phyloP scores from a whole-genome alignment of 1,140 invertebrate genomes.

The Drosophila persimilis region DNA sequence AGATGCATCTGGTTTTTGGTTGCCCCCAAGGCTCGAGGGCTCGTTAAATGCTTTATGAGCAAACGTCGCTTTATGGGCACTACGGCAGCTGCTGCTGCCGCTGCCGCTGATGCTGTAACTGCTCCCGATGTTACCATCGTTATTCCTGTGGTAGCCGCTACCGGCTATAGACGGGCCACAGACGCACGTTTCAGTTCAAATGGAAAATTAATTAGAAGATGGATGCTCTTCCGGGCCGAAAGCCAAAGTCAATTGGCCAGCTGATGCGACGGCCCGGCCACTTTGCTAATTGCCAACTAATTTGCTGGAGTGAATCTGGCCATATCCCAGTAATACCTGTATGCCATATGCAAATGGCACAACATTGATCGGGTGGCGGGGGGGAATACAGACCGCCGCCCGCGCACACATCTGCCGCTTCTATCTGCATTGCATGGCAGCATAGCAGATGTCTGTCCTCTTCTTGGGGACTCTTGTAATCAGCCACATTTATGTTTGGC shows the following conservation, averaged over 20 bases:
- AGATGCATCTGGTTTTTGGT: constrained; percentile 33
- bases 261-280: constrained; percentile 34
- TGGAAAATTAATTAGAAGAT: constrained; percentile 50
- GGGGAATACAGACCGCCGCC: background rate
- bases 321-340: constrained; percentile 8
- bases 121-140: background rate
- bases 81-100: constrained; percentile 9
- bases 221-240: constrained; percentile 15
- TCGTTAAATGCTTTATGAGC: constrained; percentile 59
- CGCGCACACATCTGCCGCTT: too few relatives aligned
- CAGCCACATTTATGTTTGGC: constrained; percentile 77
- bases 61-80: constrained; percentile 33
- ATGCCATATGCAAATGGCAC: constrained; percentile 7
- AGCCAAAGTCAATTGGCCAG: constrained; percentile 21
- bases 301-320: constrained; percentile 45
- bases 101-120: background rate
- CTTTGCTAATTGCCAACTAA: constrained; percentile 73
- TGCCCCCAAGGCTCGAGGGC: constrained; percentile 2
- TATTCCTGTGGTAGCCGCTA: background rate
- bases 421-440: background rate
- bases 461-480: constrained; percentile 45
- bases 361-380: background rate
- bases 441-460: background rate
- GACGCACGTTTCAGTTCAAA: constrained; percentile 27
- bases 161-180: background rate